phyloP scores from a whole-genome alignment of 2,113 vertebrate species.

The Cathartes aura region DNA sequence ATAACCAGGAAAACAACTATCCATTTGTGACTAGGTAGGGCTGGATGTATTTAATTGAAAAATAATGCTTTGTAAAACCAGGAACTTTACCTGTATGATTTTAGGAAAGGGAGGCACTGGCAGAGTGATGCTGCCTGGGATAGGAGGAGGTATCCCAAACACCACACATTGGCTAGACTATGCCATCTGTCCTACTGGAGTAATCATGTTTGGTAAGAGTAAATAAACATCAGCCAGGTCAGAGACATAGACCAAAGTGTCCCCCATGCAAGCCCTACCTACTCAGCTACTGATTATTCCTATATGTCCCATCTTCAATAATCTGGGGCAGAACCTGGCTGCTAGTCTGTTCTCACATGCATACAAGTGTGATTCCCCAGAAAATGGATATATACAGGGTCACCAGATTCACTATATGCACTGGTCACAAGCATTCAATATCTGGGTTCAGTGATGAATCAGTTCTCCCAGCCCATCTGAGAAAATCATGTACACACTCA shows the following conservation, averaged over 20 bases:
- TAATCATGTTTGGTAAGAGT: not conserved
- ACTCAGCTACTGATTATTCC: not conserved
- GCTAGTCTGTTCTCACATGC: not conserved
- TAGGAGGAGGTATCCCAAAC: not conserved
- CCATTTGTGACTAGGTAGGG: not conserved
- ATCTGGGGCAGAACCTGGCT: not conserved
- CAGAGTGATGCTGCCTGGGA: not conserved
- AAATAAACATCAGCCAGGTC: not conserved
- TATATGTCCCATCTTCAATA: not conserved
- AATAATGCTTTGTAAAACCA: not conserved
- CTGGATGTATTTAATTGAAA: not conserved
- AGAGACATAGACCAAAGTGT: not conserved
- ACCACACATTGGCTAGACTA: not conserved
- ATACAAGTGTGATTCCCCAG: not conserved
- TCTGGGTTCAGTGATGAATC: not conserved
- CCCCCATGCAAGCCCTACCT: not conserved
- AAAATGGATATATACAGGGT: not conserved
- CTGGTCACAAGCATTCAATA: not conserved
- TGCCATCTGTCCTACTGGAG: not conserved
- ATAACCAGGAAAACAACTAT: not conserved
- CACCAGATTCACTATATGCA: not conserved
- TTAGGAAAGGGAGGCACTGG: not conserved
- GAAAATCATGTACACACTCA: not conserved
- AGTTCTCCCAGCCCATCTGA: not conserved
- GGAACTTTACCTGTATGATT: not conserved